phyloP scores from a whole-genome alignment of 2,797 vertebrate genomes.

The Champsocephalus esox region DNA sequence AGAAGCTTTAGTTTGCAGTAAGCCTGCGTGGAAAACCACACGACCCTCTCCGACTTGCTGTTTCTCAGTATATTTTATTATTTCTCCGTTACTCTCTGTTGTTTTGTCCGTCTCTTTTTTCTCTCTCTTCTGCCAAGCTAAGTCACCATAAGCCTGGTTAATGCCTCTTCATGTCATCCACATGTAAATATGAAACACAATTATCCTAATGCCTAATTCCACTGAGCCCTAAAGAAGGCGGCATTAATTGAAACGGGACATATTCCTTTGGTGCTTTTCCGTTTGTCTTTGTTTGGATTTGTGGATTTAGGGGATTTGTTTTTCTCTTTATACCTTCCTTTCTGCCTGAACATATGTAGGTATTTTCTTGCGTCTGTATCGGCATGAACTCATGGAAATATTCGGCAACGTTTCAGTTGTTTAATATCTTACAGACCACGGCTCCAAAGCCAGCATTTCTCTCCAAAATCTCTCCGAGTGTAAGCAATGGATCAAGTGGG shows the following conservation, averaged over 20 bases:
- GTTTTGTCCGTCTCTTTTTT: conserved; percentile 21
- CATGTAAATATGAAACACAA: conserved; percentile 74
- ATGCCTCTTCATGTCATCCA: conserved; percentile 63
- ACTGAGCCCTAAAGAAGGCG: conserved; percentile 62
- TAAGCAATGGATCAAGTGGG: conserved; percentile 39
- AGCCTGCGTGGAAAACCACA: conserved; percentile 47
- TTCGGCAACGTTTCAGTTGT: conserved; percentile 55
- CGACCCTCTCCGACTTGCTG: conserved; percentile 7
- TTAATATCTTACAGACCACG: conserved; percentile 69
- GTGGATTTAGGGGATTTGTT: conserved; percentile 43
- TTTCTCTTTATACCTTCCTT: conserved; percentile 26
- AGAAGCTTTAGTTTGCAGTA: conserved; percentile 46
- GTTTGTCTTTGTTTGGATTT: conserved; percentile 32
- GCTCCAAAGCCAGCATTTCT: conserved; percentile 27
- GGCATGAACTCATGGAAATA: conserved; percentile 61
- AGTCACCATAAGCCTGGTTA: conserved; percentile 57
- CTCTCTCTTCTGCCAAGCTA: conserved; percentile 27
- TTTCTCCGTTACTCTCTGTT: conserved; percentile 26
- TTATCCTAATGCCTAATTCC: conserved; percentile 42
- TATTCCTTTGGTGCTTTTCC: conserved; percentile 15
- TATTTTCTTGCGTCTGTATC: conserved; percentile 37
- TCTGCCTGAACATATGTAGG: conserved; percentile 47
- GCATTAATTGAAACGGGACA: conserved; percentile 41
- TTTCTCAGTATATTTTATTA: conserved; percentile 22
- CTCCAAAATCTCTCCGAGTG: conserved; percentile 30